Base-by-base conservation (phyloP, 1,140 invertebrate genomes). In the Sweltsa coloradensis region DNA sequence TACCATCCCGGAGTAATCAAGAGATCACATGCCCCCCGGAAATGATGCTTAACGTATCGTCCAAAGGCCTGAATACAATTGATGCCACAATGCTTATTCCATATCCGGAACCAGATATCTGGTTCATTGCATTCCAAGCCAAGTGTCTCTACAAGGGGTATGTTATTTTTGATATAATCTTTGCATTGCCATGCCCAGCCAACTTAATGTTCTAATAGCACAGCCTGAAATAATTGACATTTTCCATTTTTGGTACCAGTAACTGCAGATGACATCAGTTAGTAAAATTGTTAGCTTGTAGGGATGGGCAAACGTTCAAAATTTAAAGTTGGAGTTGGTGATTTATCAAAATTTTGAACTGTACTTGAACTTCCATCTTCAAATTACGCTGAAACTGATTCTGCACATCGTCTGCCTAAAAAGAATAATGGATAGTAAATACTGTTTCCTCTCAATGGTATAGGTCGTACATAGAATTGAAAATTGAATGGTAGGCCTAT, bases 21-120 rank as follows among this genome's bases (percentile, higher is more conserved):
- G 54, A 57, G 25, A 55, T 63, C 36, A 51, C 54, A 24, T 72
- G 70, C 50, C 49, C 60, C 29, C 51, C 61, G 42, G 51, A 60
- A 13, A 53, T 58, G 18, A 58, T 60, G 42, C 52, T 58, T 16
- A 61, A 66, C 49, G 57, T 64, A 37, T 60, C 68, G 29, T 63
- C 67, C 2, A 44, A 40, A 22, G 62, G 60, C 6, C 41, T 50
- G 41, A 51, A 61, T 11, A 55, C 52, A 51, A 50, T 56, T 2
- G 51, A 64, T 51, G 53, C 55, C 23, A 63, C 51, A 39, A 53
- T 71, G 34, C 53, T 68, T 26, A 67, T 76, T 52, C 70, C 71
- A 39, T 75, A 69, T 64, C 73, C 73, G 5, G 62, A 68, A 50
- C 63, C 71, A 24, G 71, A 71, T 51, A 61, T 54, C 1, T 78